These are phyloP conservation scores for Synergus umbraculus DNA, from an alignment of 2,888 invertebrate species.

Conservation along the genomic window DNA sequence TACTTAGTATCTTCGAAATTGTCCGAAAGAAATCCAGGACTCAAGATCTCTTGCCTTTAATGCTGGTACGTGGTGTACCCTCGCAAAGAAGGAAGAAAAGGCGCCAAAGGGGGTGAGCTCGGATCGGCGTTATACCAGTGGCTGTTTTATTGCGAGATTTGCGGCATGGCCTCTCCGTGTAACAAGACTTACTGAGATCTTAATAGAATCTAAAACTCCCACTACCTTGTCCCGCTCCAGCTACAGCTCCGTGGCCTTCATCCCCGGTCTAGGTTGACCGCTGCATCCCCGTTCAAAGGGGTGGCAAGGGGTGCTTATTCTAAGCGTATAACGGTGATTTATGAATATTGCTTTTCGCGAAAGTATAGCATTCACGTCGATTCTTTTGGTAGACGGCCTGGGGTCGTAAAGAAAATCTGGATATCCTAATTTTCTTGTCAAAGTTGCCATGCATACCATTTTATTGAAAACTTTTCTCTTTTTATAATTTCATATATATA, in stretches of 20 bases:
- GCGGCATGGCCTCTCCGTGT: conserved; percentile 74
- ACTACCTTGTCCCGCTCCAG: conserved; percentile 52
- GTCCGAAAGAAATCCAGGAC: conserved; percentile 45
- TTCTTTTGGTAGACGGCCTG: conserved; percentile 50
- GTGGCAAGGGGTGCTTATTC: conserved; percentile 68
- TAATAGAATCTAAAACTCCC: conserved; percentile 76
- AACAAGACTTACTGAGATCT: conserved; percentile 77
- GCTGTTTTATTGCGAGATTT: conserved; percentile 78
- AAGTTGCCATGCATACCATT: conserved; percentile 13
- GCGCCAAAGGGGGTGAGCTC: conserved; percentile 51
- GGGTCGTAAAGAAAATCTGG: conserved; percentile 27
- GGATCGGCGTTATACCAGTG: conserved; percentile 52
- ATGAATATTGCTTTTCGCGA: conserved; percentile 75
- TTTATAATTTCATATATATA: background rate
- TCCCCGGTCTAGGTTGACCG: conserved; percentile 57
- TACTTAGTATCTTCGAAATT: conserved; percentile 45
- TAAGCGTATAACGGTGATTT: conserved; percentile 76
- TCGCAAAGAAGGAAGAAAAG: conserved; percentile 28
- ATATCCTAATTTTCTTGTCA: conserved; percentile 40
- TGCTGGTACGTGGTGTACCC: conserved; percentile 49
- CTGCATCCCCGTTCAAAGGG: conserved; percentile 64
- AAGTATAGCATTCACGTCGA: conserved; percentile 67
- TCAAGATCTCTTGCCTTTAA: conserved; percentile 52
- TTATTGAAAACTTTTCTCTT: conserved; percentile 32
- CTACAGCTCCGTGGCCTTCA: conserved; percentile 53